Conservation (phyloP, 2,113 vertebrate species). For the Dromiciops gliroides region DNA sequence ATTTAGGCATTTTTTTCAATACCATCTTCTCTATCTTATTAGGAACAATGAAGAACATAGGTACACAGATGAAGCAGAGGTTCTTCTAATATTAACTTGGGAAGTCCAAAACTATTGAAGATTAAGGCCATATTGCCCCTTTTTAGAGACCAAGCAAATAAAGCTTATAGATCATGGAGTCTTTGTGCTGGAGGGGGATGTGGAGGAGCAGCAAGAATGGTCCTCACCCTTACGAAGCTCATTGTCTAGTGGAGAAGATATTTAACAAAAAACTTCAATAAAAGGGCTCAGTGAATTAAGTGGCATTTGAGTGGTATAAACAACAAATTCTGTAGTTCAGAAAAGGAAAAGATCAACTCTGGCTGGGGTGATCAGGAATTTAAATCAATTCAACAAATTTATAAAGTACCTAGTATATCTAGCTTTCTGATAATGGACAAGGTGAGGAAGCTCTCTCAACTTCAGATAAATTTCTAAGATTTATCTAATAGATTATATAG, state of each 20-base stretch:
- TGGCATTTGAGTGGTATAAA: not conserved
- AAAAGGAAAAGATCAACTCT: not conserved
- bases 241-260: not conserved
- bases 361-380: not conserved
- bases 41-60: slow-evolving; percentile 7
- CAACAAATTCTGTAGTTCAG: not conserved
- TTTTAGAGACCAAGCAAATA: not conserved
- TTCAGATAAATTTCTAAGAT: not conserved
- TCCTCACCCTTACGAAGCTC: not conserved
- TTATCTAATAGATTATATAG: not conserved
- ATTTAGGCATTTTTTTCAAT: not conserved
- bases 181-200: not conserved
- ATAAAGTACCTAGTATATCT: not conserved
- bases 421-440: not conserved
- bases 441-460: not conserved
- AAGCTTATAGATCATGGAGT: not conserved
- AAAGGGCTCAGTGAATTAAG: not conserved
- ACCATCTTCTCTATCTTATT: slow-evolving; percentile 26
- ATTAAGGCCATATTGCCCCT: not conserved
- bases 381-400: not conserved
- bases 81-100: slow-evolving; percentile 6
- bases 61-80: not conserved
- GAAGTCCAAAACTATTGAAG: not conserved
- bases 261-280: not conserved
- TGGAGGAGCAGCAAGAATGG: not conserved